Conservation (phyloP, 92 coral and sea anemone species). For the Montipora capitata region DNA sequence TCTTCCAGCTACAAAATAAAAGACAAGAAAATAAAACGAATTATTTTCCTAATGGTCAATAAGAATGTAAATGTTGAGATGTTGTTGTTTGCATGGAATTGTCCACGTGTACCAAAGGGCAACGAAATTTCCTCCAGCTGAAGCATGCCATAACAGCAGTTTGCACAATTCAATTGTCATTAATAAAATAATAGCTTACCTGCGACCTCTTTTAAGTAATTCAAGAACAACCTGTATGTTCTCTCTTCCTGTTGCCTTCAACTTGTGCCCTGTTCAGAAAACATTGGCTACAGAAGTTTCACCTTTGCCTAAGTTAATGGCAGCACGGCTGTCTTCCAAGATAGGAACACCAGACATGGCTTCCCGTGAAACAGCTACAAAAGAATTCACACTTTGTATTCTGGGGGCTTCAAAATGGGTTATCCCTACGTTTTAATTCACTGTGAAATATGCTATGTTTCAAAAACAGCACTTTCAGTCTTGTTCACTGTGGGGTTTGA, state of each 20-base stretch:
- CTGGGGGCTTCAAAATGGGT: no score
- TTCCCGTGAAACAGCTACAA: constrained; percentile 22
- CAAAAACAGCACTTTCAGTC: no score
- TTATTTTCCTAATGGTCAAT: background rate
- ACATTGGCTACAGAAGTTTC: constrained; percentile 27
- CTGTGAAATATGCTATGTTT: background rate
- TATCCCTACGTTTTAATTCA: no score
- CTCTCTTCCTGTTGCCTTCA: constrained; percentile 37
- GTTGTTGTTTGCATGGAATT: no score
- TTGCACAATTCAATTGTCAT: no score
- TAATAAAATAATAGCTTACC: constrained; percentile 23
- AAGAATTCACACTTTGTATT: background rate
- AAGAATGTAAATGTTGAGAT: no score
- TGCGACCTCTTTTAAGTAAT: constrained; percentile 72
- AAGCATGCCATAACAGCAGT: no score
- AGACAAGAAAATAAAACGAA: background rate
- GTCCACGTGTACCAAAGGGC: no score
- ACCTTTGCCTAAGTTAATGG: constrained; percentile 59
- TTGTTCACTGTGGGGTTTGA: no score
- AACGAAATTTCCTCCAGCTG: no score
- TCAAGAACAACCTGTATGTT: constrained; percentile 60
- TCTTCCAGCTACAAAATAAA: constrained; percentile 63
- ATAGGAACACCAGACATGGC: constrained; percentile 52
- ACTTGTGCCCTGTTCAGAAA: constrained; percentile 65
- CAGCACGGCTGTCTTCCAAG: constrained; percentile 50